These are phyloP conservation scores for Syngnathus typhle DNA, from an alignment of 2,113 vertebrate species.

Conservation along the genomic window DNA sequence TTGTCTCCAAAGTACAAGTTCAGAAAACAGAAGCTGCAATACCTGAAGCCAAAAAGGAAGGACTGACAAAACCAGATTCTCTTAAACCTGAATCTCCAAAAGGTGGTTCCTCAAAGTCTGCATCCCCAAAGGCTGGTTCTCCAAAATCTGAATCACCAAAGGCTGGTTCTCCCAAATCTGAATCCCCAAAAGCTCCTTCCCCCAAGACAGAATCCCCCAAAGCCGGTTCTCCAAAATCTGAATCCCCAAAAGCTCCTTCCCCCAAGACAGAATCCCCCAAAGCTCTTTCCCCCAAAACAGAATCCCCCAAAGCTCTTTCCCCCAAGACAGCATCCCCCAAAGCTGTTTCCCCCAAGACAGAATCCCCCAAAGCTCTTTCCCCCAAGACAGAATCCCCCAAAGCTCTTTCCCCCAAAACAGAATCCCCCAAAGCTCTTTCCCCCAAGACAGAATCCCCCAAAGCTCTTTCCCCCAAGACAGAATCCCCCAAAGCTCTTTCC, in stretches of 20 bases:
- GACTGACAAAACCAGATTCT: slow-evolving; percentile 12
- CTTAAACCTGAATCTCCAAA: slow-evolving; percentile 44
- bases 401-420: not conserved
- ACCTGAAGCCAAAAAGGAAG: slow-evolving; percentile 40
- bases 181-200: slow-evolving; percentile 23
- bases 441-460: slow-evolving; percentile 24
- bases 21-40: slow-evolving; percentile 43
- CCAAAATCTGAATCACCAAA: slow-evolving; percentile 22
- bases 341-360: slow-evolving; percentile 7
- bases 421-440: no score
- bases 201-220: slow-evolving; percentile 26
- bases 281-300: slow-evolving; percentile 31
- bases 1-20: slow-evolving; percentile 51
- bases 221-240: slow-evolving; percentile 27
- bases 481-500: slow-evolving; percentile 8
- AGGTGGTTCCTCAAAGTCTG: slow-evolving; percentile 6
- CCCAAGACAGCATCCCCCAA: slow-evolving; percentile 21
- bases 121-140: slow-evolving; percentile 17
- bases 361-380: slow-evolving; percentile 19
- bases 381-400: no score
- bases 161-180: slow-evolving; percentile 22
- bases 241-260: slow-evolving; percentile 28
- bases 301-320: slow-evolving; percentile 30
- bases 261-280: slow-evolving; percentile 43
- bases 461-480: slow-evolving; percentile 17